Percentiles rank a stretch among this genome's conserved stretches.
phyloP scores from a whole-genome alignment of 2,797 vertebrate genomes.

The Pseudotriccus pelzelni region DNA sequence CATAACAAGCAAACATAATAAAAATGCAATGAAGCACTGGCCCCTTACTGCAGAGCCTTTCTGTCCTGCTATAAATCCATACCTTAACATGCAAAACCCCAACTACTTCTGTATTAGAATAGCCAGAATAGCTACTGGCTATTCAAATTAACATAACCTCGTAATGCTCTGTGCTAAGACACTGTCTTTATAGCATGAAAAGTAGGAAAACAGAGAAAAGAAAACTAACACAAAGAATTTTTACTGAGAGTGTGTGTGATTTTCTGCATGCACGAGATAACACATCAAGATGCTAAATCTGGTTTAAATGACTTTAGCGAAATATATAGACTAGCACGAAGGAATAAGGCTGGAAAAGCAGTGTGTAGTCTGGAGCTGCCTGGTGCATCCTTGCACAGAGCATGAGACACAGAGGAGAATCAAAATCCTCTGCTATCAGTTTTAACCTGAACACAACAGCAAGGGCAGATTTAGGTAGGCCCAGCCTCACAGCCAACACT shows the following conservation, averaged over 20 bases:
- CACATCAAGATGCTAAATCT: not conserved
- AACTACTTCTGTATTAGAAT: not conserved
- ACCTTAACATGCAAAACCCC: not conserved
- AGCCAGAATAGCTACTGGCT: not conserved
- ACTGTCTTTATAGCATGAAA: not conserved
- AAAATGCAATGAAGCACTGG: not conserved
- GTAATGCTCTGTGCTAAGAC: not conserved
- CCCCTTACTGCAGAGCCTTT: not conserved
- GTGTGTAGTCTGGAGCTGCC: not conserved
- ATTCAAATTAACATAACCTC: not conserved
- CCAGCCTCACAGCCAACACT: not conserved
- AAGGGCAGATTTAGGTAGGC: not conserved
- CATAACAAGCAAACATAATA: not conserved
- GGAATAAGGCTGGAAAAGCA: not conserved
- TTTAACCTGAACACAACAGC: not conserved
- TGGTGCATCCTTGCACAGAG: not conserved
- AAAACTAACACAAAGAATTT: not conserved
- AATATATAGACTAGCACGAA: not conserved
- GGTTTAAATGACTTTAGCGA: not conserved
- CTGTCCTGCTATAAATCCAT: not conserved
- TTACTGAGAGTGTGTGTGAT: not conserved
- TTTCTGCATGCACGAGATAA: not conserved
- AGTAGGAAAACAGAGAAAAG: not conserved
- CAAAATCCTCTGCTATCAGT: not conserved
- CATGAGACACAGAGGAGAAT: not conserved